Base-by-base conservation (phyloP, 2,113 vertebrate genomes). In the Indicator maculatus region DNA sequence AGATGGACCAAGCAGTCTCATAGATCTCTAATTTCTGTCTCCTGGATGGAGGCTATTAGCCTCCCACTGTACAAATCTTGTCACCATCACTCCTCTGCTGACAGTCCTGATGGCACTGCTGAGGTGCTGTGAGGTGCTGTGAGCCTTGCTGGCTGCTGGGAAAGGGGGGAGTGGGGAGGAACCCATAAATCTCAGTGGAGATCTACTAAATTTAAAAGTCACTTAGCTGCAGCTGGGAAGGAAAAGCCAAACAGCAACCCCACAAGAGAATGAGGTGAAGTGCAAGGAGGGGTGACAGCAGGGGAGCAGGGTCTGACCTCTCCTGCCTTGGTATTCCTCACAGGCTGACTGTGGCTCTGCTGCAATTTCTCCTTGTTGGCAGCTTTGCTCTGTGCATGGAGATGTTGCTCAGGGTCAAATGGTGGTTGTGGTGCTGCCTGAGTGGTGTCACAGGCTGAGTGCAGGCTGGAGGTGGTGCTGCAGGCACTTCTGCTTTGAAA, bases 41-140 rank as follows among this genome's bases (percentile, higher is more conserved):
- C 27, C 24, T 19, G 45, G 45, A 20, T 78, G 63, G 33, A 87
- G 81, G 39, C 50, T 74, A 24, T 50, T 59, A 85, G 44, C 24
- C 59, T 88, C n/a, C 0, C 4, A 10, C 75, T 45, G 39, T 24
- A 33, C 45, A 47, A 41, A 6, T 31, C 56, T 31, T 9, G 59
- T 26, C 36, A 5, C 3, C 13, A 24, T 72, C 41, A 55, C 74
- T 36, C 4, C 33, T 63, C 47, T 8, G 39, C 45, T 79, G 41
- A 16, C 80, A 41, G 63, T 7, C 17, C 12, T 3, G 10, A 0
- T 6, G 28, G 1, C 1, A 0, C 27, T 26, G 61, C 0, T 2
- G 63, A 17, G 8, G 86, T n/a, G 64, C 67, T 23, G 4, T 0
- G 4, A 21, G 55, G 86, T n/a, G 64, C 67, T 23, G 4, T 0